Evolutionary conservation across 2,888 invertebrate species (phyloP), one percentile per base, ranked within the genome.

Genomic region (Volucella inanis): DNA sequence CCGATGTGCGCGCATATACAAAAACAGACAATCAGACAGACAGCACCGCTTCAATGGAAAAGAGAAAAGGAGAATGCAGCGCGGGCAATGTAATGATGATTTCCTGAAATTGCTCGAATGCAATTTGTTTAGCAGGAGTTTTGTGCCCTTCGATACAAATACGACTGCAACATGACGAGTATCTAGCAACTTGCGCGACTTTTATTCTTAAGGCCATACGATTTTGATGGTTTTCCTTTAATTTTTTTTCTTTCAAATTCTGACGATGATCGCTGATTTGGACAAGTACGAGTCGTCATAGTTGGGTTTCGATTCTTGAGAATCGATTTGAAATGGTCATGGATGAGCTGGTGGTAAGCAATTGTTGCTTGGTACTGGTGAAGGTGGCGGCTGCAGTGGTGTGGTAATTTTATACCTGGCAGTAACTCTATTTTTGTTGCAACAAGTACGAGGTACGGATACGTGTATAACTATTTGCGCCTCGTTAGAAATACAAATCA

Each of bases 401-500:
- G 6, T 41, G 43, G 12, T 47, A 22, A 11, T n/a, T 39, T 39
- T 12, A 15, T 50, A 31, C 14, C 43, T 78, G 43, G 43, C 52
- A 22, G 38, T 15, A 45, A 50, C 45, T 67, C 43, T 31, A 31
- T 31, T 6, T 55, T 55, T 52, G 61, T 45, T 81, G 52, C 50
- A 57, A 64, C 68, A 64, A 76, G 54, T 64, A 65, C 1, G 31
- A 31, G 31, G 6, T 31, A 31, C 31, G 31, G 31, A 31, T 31
- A 31, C 6, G 31, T 31, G 31, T 31, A 31, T 70, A 71, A 62
- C 70, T 67, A 68, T 68, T 85, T 77, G 85, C 68, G 85, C 81
- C 85, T 85, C 81, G 81, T 85, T 85, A 81, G 81, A 72, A 85
- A 85, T 68, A 85, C 85, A 68, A 76, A 81, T 76, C 85, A 85